Percentiles rank a stretch among this genome's conserved stretches.
phyloP scores from a whole-genome alignment of 2,113 vertebrate genomes.

The Aramus guarauna region DNA sequence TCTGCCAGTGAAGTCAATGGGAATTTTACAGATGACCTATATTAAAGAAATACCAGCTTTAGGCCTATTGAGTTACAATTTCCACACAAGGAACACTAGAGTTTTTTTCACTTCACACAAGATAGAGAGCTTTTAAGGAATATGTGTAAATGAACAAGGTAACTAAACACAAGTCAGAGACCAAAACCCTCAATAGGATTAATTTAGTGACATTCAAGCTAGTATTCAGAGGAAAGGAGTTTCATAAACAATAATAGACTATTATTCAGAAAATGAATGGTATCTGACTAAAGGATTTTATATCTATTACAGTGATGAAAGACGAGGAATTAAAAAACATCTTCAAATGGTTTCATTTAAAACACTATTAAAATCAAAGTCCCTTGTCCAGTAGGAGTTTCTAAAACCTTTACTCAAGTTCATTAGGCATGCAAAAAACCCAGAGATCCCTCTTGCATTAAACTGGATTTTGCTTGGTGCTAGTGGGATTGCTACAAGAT shows the following conservation, averaged over 20 bases:
- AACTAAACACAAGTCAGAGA: not conserved
- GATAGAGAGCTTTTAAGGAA: not conserved
- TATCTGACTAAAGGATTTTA: not conserved
- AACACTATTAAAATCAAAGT: not conserved
- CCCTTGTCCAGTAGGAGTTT: not conserved
- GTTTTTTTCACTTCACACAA: not conserved
- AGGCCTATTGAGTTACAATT: not conserved
- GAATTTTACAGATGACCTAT: not conserved
- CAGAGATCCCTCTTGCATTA: not conserved
- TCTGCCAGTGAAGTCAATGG: not conserved
- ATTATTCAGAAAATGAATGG: not conserved
- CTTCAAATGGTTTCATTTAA: not conserved
- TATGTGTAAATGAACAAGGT: not conserved
- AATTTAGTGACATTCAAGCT: not conserved
- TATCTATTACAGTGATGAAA: not conserved
- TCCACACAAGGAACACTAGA: not conserved
- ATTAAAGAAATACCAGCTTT: not conserved
- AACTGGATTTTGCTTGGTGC: not conserved
- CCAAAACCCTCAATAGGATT: not conserved
- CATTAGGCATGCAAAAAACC: not conserved
- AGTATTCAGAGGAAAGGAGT: not conserved
- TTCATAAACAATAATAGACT: not conserved
- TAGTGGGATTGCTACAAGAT: not conserved
- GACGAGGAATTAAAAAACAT: not conserved
- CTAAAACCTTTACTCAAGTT: not conserved